Evolutionary conservation across 2,797 vertebrate genomes (phyloP), one percentile per base, ranked within the genome.

Genomic region (Carapus acus): DNA sequence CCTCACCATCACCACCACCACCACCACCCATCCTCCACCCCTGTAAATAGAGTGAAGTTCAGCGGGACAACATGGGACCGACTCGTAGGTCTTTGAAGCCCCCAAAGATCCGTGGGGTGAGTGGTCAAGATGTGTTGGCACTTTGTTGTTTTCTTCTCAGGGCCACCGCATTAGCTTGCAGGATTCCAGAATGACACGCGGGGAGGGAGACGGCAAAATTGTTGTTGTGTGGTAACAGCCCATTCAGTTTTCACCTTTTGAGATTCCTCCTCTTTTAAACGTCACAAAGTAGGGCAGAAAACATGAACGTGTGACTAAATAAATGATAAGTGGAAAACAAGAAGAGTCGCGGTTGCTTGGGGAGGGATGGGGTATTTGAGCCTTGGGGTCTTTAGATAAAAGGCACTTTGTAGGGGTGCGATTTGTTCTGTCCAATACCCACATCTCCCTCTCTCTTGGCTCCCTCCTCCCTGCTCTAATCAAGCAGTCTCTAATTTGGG

Each of bases 321-420:
- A 90, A 86, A 91, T 87, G 80, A 86, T 85, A 81, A 76, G 86
- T 85, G 73, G 73, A 87, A 90, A 88, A 88, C 88, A 88, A 87
- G 84, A 72, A 69, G 82, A 82, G 87, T 86, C 88, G 88, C 76
- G 83, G 88, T 86, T 89, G 89, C 85, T 85, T 81, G 86, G 85
- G 81, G 86, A 91, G 88, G 84, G 80, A 86, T 59, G 67, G 74
- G 78, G 82, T 77, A 81, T 82, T 85, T 79, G 78, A 81, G 84
- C 77, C 78, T 84, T 83, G 82, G 83, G 86, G 84, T 85, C 85
- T 74, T 34, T 82, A 89, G 89, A 97, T 94, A 94, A 96, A 96
- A 95, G 93, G 88, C 88, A 90, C 91, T 93, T 92, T 94, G 93
- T 95, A 90, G 86, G 85, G 87, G 90, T 86, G 86, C 69, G 85